These are phyloP conservation scores for Helogale parvula DNA, from an alignment of 2,113 vertebrate genomes.

Conservation along the genomic window DNA sequence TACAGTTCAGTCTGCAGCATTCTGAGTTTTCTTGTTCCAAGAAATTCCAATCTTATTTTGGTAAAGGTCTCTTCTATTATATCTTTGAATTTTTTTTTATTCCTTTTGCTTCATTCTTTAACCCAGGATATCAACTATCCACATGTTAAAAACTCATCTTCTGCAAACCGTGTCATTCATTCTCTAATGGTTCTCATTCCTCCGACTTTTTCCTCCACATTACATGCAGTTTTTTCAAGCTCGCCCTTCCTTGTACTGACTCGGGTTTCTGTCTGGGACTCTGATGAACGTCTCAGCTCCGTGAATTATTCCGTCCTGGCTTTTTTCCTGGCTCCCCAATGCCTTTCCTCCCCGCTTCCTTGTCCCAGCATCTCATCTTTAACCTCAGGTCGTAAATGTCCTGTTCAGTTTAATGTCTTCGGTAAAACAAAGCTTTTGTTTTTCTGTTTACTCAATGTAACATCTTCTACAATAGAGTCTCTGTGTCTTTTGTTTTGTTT, in stretches of 20 bases:
- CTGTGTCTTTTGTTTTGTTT: neutral
- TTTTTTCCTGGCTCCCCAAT: neutral
- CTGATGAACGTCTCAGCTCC: neutral
- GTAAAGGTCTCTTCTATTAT: neutral
- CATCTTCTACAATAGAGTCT: neutral
- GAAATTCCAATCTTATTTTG: neutral
- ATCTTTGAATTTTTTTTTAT: neutral
- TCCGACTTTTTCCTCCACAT: neutral
- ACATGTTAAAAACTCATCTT: neutral
- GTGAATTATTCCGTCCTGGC: rapidly evolving
- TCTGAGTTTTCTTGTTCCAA: neutral
- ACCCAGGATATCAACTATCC: neutral
- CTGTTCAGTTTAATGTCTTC: neutral
- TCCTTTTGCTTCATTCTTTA: neutral
- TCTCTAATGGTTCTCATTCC: neutral
- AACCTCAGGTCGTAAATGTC: neutral
- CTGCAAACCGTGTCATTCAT: neutral
- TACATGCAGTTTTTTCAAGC: neutral
- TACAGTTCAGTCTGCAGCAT: neutral
- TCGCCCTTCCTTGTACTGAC: neutral
- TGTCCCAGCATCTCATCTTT: neutral
- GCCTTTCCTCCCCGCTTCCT: neutral
- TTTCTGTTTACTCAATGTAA: neutral
- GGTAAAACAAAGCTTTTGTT: neutral
- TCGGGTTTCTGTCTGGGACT: neutral